Base-by-base conservation (phyloP, 2,888 invertebrate genomes). In the Eupithecia pulchellata region DNA sequence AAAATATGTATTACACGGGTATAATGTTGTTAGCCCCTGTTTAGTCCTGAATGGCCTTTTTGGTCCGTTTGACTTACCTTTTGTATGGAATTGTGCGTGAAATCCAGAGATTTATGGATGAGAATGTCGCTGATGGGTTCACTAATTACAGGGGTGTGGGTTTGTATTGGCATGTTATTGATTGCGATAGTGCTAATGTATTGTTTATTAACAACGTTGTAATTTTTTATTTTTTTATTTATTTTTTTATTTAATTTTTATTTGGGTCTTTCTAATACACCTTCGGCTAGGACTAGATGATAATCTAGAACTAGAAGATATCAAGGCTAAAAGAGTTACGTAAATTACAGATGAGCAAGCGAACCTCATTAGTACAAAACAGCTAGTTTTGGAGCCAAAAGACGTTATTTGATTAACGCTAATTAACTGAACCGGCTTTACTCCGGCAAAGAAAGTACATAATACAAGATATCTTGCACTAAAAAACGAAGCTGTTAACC, bases 1-100 rank as follows among this genome's bases (percentile, higher is more conserved):
- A 92, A 93, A 93, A 93, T 93, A 93, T 93, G 93, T 94, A 93
- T 94, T 91, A 94, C 93, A 94, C 86, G 91, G 87, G 91, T 91
- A 94, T 93, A 92, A 93, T 92, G 93, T 93, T 93, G 94, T 93
- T 92, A 92, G 91, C 81, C 88, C 87, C 90, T 87, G 89, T 89
- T 91, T 89, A 86, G 79, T 76, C 78, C 84, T 89, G 90, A 91
- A 92, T 90, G 84, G 86, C 78, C 81, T 83, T 88, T 91, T 88
- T 82, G 84, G 86, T 85, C 83, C 88, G 86, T 93, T 92, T 93
- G 93, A 94, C 93, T 93, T 89, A 88, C 81, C 79, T 82, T 87
- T 93, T 92, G 88, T 91, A 82, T 81, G 81, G 86, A 84, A 92
- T 92, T 91, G 91, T 86, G 87, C 92, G 86, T 93, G 91, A 92